phyloP scores from a whole-genome alignment of 2,888 invertebrate species.

The Dysmachus trigonus region DNA sequence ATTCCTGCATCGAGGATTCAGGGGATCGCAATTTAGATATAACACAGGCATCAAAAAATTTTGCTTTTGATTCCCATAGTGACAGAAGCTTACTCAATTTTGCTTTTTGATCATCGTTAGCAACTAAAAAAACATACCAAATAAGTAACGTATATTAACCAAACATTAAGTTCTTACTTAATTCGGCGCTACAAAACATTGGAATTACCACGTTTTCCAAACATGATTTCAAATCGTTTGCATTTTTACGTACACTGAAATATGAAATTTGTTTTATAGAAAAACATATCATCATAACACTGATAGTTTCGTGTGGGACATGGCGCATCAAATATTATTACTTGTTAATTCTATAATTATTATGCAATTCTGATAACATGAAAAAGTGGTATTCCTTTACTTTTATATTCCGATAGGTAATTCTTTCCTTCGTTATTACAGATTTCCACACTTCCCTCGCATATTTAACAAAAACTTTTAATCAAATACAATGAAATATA shows the following conservation, averaged over 20 bases:
- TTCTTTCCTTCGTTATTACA: too few species aligned
- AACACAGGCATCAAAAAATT: constrained; percentile 84
- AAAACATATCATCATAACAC: constrained; percentile 3
- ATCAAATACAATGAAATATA: too few species aligned
- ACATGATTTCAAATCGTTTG: constrained; percentile 90
- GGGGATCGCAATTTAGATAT: constrained; percentile 90
- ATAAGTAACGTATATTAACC: constrained; percentile 17
- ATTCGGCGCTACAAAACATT: constrained; percentile 95
- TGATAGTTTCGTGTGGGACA: not conserved
- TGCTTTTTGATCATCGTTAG: constrained; percentile 85
- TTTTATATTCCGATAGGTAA: too few species aligned
- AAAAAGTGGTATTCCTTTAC: too few species aligned
- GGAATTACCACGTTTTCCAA: constrained; percentile 96
- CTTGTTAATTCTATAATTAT: not conserved
- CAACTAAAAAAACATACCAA: constrained; percentile 67
- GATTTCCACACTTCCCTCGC: too few species aligned
- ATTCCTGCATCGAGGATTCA: constrained; percentile 85
- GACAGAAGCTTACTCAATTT: constrained; percentile 93
- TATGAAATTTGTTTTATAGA: not conserved
- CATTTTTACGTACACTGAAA: constrained; percentile 93
- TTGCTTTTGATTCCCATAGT: constrained; percentile 96
- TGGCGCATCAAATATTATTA: not conserved
- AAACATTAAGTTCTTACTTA: constrained; percentile 67
- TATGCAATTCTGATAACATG: too few species aligned
- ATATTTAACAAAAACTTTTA: too few species aligned